phyloP scores from a whole-genome alignment of 2,797 vertebrate genomes.

The Liparis tanakae region DNA sequence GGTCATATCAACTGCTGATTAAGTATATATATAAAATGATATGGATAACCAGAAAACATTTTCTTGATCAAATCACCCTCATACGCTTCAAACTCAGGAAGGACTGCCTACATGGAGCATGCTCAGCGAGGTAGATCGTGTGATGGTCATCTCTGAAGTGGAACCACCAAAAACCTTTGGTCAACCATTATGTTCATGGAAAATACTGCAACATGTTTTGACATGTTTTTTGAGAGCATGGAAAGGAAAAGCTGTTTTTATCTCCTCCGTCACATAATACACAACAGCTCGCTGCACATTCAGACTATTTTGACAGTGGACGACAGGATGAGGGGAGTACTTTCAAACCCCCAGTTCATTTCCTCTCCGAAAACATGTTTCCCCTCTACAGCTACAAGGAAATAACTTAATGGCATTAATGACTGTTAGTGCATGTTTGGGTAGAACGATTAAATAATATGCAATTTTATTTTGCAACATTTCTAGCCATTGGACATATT shows the following conservation, averaged over 20 bases:
- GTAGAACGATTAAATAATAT: neutral
- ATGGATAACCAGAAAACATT: neutral
- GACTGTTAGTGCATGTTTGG: conserved; percentile 4
- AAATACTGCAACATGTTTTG: conserved; percentile 25
- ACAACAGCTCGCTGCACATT: conserved; percentile 14
- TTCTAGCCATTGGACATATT: neutral
- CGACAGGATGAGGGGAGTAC: conserved; percentile 37
- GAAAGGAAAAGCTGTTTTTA: conserved; percentile 25
- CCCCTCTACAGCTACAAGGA: conserved; percentile 38
- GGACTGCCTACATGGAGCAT: neutral
- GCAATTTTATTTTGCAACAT: neutral
- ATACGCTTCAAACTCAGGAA: neutral
- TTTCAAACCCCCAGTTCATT: conserved; percentile 44
- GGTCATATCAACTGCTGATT: neutral
- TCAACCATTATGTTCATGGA: conserved; percentile 32
- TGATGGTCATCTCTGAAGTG: neutral
- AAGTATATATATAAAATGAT: neutral
- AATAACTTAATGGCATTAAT: conserved; percentile 29
- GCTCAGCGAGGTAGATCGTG: neutral
- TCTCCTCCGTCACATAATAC: conserved; percentile 5
- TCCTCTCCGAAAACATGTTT: conserved; percentile 54
- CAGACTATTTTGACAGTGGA: conserved; percentile 35
- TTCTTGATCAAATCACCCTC: neutral
- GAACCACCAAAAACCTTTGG: neutral
- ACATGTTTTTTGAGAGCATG: conserved; percentile 22